Conservation (phyloP, 1,140 invertebrate genomes). For the Caerostris darwini region DNA sequence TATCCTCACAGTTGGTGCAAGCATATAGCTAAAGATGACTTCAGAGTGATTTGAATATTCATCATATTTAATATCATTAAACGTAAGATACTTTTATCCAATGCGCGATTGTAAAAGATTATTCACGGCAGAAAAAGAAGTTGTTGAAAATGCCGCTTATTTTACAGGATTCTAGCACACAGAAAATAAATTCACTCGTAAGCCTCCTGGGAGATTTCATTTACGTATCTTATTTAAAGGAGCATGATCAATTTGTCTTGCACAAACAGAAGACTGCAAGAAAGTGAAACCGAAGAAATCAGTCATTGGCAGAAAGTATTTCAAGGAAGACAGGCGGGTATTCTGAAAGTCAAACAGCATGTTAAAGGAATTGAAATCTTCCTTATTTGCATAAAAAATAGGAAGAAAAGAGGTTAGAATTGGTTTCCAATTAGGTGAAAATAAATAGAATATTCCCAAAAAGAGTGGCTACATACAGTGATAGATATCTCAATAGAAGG, state of each 20-base stretch:
- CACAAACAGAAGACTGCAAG: neutral
- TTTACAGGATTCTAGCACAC: no score
- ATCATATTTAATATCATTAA: no score
- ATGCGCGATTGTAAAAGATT: no score
- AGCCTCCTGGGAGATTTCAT: neutral
- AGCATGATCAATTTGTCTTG: neutral
- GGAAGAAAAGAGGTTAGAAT: neutral
- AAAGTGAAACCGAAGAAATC: neutral
- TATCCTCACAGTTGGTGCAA: no score
- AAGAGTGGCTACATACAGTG: neutral
- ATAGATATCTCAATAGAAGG: neutral
- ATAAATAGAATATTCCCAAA: neutral
- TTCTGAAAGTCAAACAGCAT: neutral
- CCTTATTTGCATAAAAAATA: neutral
- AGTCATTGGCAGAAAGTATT: neutral
- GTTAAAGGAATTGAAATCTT: neutral
- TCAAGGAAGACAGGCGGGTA: neutral
- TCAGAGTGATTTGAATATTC: no score
- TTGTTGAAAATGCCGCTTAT: no score
- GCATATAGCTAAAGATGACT: no score
- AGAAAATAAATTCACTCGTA: neutral
- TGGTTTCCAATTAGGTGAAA: neutral
- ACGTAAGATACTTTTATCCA: no score
- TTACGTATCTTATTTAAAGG: neutral
- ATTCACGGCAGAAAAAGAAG: no score